Conservation (phyloP, 1,140 invertebrate species). For the Ceratina calcarata region DNA sequence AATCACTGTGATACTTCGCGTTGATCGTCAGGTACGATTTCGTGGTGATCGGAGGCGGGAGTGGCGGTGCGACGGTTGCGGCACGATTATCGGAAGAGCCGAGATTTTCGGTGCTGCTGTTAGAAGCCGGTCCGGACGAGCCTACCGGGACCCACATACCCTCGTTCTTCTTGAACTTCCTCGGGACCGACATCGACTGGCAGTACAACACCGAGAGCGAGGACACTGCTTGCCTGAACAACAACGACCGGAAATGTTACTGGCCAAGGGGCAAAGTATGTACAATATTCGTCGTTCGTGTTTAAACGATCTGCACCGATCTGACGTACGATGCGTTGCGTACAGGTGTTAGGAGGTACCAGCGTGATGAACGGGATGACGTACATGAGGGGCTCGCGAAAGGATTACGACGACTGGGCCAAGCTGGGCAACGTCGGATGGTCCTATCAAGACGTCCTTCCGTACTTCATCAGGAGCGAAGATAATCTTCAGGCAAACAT, state of each 20-base stretch:
- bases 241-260: slow-evolving; percentile 87
- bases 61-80: slow-evolving; percentile 91
- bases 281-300: neutral
- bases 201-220: slow-evolving; percentile 92
- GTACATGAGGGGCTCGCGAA: slow-evolving; percentile 94
- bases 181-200: slow-evolving; percentile 93
- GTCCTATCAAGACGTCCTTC: slow-evolving; percentile 93
- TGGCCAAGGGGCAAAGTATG: slow-evolving; percentile 91
- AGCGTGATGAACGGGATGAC: slow-evolving; percentile 98
- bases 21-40: slow-evolving; percentile 86
- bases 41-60: slow-evolving; percentile 93
- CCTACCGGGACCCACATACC: slow-evolving; percentile 91
- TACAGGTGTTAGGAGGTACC: slow-evolving; percentile 92
- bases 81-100: slow-evolving; percentile 89
- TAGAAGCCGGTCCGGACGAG: slow-evolving; percentile 91
- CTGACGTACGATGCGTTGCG: neutral
- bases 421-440: slow-evolving; percentile 92
- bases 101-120: slow-evolving; percentile 88
- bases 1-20: neutral
- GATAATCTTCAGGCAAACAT: slow-evolving; percentile 88
- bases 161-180: slow-evolving; percentile 91
- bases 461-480: slow-evolving; percentile 93
- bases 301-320: too few relatives aligned
- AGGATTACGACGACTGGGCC: slow-evolving; percentile 96
- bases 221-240: slow-evolving; percentile 88